Evolutionary conservation across 2,888 invertebrate species (phyloP).

Genomic region (Dicycla oo): DNA sequence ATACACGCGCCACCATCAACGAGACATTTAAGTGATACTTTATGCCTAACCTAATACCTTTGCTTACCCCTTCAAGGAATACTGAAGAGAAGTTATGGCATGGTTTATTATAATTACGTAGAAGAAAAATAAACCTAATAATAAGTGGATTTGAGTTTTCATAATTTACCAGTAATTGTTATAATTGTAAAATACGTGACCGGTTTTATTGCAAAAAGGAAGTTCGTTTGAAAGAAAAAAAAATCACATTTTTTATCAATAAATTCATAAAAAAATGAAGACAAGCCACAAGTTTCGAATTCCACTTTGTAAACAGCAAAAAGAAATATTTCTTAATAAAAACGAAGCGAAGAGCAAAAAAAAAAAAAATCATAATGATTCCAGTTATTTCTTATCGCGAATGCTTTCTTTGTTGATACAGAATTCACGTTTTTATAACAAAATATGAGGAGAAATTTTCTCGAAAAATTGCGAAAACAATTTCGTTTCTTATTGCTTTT

Average conservation of each 20-base stretch:
- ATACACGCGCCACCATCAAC: no score
- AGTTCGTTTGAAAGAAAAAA: neutral
- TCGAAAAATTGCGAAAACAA: conserved; percentile 43
- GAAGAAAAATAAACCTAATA: no score
- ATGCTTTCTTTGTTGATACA: conserved; percentile 51
- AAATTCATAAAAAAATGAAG: conserved; percentile 2
- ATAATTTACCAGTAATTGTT: no score
- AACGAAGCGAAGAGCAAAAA: conserved; percentile 27
- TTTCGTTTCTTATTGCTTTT: conserved; percentile 47
- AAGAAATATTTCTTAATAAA: conserved; percentile 53
- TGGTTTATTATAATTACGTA: no score
- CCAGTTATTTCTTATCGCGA: conserved; percentile 57
- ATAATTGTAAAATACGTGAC: no score
- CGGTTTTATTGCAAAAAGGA: neutral
- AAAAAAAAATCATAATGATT: conserved; percentile 37
- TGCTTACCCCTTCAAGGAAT: no score
- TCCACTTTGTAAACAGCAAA: conserved; percentile 27
- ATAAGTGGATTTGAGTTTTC: no score
- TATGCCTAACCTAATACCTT: no score
- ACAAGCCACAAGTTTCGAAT: conserved; percentile 29
- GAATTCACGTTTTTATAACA: conserved; percentile 47
- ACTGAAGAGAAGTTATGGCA: no score
- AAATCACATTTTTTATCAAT: conserved; percentile 1
- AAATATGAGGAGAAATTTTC: conserved; percentile 48
- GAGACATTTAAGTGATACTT: no score